A percentile compares a stretch with the other conserved stretches of the same genome.
Conservation (phyloP, 2,797 vertebrate species). For the Podargus strigoides region DNA sequence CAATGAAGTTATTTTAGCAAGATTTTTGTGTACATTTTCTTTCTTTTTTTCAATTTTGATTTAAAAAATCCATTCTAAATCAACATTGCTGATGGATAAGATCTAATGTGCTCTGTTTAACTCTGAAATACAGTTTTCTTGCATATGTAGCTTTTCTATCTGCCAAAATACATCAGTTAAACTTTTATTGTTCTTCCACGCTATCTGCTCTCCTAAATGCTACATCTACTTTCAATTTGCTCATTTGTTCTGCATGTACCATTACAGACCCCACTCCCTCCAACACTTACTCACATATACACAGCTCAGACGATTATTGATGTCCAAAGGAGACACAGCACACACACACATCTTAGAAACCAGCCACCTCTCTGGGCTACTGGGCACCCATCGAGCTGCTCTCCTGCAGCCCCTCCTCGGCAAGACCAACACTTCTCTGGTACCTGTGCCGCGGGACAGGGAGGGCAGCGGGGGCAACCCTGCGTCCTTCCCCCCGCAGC, state of each 20-base stretch:
- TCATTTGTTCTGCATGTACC: too few species aligned
- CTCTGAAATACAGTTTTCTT: background rate
- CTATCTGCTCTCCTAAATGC: background rate
- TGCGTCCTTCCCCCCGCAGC: rapidly evolving
- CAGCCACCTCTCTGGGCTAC: too few species aligned
- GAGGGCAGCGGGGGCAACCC: too few species aligned
- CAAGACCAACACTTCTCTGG: too few species aligned
- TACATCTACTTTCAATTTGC: too few species aligned
- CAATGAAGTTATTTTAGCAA: background rate
- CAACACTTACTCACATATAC: rapidly evolving
- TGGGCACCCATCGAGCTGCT: too few species aligned
- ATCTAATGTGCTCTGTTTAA: background rate
- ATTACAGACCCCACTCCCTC: background rate
- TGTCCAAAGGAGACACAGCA: background rate
- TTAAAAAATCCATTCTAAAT: background rate
- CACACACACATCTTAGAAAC: background rate
- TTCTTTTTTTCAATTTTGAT: background rate
- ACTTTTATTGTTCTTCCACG: background rate
- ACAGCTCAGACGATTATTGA: background rate
- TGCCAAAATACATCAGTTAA: background rate
- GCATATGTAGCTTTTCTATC: background rate
- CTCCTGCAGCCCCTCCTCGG: too few species aligned
- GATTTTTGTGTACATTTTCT: background rate
- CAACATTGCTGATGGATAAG: background rate
- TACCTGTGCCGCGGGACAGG: too few species aligned